Percentiles rank a stretch among this genome's conserved stretches.
Evolutionary conservation across 2,797 vertebrate genomes (phyloP).

Genomic region (Enteromius radiatus): DNA sequence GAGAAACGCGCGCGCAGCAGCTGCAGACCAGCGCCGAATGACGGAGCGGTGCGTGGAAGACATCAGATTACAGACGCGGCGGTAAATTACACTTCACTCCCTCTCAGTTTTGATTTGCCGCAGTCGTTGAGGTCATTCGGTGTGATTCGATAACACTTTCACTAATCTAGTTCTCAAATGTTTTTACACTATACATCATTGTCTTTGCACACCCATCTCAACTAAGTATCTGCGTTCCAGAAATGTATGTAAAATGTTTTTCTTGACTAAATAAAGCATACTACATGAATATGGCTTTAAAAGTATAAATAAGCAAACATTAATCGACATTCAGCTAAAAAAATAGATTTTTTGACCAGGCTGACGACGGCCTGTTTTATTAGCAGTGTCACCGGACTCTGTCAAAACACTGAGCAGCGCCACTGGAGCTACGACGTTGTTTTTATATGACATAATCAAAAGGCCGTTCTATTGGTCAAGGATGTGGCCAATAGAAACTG

Average conservation of each 20-base stretch:
- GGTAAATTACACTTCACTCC: slow-evolving; percentile 16
- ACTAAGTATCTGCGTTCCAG: background rate
- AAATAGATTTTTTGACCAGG: background rate
- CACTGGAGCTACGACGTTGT: slow-evolving; percentile 54
- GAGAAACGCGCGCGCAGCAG: slow-evolving; percentile 9
- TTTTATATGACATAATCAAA: slow-evolving; percentile 72
- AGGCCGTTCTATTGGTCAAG: slow-evolving; percentile 53
- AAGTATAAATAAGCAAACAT: background rate
- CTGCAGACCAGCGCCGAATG: slow-evolving; percentile 12
- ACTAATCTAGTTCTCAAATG: background rate
- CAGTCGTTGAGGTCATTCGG: slow-evolving; percentile 68
- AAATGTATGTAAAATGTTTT: background rate
- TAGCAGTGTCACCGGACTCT: slow-evolving; percentile 1
- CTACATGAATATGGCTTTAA: background rate
- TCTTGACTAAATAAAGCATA: background rate
- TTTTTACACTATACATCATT: background rate
- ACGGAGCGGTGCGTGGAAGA: slow-evolving; percentile 1
- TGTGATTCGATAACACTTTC: slow-evolving; percentile 1
- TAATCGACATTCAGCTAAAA: background rate
- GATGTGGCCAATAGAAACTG: slow-evolving; percentile 57
- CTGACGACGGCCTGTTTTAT: background rate
- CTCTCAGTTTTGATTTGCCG: slow-evolving; percentile 57
- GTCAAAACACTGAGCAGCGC: slow-evolving; percentile 41
- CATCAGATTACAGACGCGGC: slow-evolving; percentile 4
- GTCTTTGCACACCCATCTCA: background rate